Conservation (phyloP, 2,113 vertebrate species). For the Ornithorhynchus anatinus region DNA sequence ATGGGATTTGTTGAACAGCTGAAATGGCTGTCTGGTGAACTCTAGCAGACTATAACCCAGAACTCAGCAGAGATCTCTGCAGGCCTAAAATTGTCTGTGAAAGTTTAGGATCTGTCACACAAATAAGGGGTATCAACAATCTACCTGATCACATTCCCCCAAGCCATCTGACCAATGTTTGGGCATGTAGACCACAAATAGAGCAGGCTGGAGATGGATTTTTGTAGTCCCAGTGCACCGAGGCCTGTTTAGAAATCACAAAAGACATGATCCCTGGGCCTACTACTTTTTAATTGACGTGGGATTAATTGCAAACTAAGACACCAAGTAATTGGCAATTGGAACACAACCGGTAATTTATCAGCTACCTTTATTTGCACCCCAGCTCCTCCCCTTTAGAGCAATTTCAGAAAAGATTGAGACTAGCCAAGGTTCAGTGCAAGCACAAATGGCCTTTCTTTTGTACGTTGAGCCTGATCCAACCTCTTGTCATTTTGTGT, state of each 20-base stretch:
- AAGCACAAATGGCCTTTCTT: conserved; percentile 49
- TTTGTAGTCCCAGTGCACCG: conserved; percentile 62
- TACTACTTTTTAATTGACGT: conserved; percentile 65
- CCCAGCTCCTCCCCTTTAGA: conserved; percentile 36
- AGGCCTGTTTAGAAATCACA: conserved; percentile 61
- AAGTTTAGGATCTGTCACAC: not conserved
- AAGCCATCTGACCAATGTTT: no score
- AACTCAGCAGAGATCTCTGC: no score
- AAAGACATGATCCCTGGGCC: conserved; percentile 56
- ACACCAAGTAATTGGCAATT: conserved; percentile 65
- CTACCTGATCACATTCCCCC: not conserved
- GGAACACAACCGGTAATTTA: conserved; percentile 59
- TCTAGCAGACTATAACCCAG: no score
- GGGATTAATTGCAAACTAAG: conserved; percentile 64
- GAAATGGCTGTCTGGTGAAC: no score
- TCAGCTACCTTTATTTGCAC: conserved; percentile 61
- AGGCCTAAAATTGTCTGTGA: no score
- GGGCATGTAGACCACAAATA: no score
- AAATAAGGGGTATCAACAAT: not conserved
- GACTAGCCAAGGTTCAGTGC: not conserved
- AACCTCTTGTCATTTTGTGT: conserved; percentile 43
- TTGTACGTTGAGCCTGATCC: conserved; percentile 3
- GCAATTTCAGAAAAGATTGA: conserved; percentile 47
- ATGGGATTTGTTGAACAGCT: no score
- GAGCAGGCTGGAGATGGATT: conserved; percentile 49